Percentiles rank a stretch among this genome's conserved stretches.
These are phyloP conservation scores for Pipistrellus kuhlii DNA, from an alignment of 2,797 vertebrate species.

Conservation along the genomic window DNA sequence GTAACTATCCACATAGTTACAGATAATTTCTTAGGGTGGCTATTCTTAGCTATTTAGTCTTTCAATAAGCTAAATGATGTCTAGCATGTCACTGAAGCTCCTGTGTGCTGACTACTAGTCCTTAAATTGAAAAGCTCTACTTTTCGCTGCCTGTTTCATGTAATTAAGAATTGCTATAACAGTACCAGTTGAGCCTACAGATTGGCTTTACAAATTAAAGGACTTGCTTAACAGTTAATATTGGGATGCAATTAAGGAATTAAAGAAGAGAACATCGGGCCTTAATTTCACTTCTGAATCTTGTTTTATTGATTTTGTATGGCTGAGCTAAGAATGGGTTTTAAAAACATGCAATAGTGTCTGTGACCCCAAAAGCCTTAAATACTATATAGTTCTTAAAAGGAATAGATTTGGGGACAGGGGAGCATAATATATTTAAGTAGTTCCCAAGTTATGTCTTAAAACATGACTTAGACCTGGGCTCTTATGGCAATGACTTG, in stretches of 20 bases:
- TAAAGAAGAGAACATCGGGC: neutral
- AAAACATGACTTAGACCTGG: neutral
- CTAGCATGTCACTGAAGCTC: neutral
- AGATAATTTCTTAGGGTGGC: neutral
- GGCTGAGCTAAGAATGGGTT: neutral
- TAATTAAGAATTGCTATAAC: neutral
- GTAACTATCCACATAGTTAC: neutral
- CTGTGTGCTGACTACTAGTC: neutral
- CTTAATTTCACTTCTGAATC: neutral
- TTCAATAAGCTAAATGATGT: neutral
- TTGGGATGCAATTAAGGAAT: neutral
- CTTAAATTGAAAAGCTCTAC: neutral
- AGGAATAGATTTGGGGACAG: neutral
- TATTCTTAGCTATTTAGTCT: neutral
- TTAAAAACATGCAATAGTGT: neutral
- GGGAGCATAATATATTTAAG: neutral
- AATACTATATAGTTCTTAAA: neutral
- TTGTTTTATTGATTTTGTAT: neutral
- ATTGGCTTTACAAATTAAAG: constrained; percentile 25
- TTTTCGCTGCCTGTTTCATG: neutral
- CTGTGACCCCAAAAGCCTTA: neutral
- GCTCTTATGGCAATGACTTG: neutral
- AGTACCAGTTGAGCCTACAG: neutral
- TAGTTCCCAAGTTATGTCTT: neutral
- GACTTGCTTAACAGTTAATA: neutral